phyloP scores from a whole-genome alignment of 2,888 invertebrate species.

The Drosophila tanythrix region DNA sequence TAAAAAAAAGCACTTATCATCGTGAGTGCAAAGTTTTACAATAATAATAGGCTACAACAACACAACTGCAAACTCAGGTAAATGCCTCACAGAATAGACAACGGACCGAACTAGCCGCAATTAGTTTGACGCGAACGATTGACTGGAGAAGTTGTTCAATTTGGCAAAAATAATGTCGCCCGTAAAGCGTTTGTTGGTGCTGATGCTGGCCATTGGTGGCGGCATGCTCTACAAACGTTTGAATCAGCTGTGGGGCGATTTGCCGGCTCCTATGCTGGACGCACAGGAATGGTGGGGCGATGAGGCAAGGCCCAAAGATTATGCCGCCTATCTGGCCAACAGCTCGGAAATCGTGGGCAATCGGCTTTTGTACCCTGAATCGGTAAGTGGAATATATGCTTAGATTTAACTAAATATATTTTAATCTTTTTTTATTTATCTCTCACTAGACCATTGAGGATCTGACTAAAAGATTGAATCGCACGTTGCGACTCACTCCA shows the following conservation, averaged over 20 bases:
- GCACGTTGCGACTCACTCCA: constrained; percentile 84
- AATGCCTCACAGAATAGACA: constrained; percentile 30
- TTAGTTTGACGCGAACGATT: constrained; percentile 40
- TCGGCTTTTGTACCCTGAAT: constrained; percentile 61
- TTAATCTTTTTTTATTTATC: not conserved
- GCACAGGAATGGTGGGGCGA: constrained; percentile 82
- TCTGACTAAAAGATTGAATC: constrained; percentile 87
- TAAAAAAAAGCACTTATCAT: constrained; percentile 48
- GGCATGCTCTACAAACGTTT: constrained; percentile 71
- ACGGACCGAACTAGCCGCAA: not conserved
- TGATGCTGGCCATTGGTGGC: constrained; percentile 69
- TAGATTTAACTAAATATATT: not conserved
- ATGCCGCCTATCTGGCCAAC: constrained; percentile 72
- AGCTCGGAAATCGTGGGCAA: constrained; percentile 69
- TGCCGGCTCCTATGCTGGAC: constrained; percentile 68
- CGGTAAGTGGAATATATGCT: constrained; percentile 48
- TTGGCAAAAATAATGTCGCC: constrained; percentile 57
- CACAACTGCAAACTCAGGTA: constrained; percentile 27
- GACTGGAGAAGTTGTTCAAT: constrained; percentile 21
- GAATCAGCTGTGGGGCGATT: constrained; percentile 57
- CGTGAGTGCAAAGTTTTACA: constrained; percentile 33
- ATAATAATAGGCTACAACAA: constrained; percentile 1
- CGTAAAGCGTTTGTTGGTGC: constrained; percentile 62
- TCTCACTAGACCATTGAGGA: constrained; percentile 86
- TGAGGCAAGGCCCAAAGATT: constrained; percentile 72